Evolutionary conservation across 1,140 invertebrate species (phyloP).

Genomic region (Leptestheria dahalacensis): DNA sequence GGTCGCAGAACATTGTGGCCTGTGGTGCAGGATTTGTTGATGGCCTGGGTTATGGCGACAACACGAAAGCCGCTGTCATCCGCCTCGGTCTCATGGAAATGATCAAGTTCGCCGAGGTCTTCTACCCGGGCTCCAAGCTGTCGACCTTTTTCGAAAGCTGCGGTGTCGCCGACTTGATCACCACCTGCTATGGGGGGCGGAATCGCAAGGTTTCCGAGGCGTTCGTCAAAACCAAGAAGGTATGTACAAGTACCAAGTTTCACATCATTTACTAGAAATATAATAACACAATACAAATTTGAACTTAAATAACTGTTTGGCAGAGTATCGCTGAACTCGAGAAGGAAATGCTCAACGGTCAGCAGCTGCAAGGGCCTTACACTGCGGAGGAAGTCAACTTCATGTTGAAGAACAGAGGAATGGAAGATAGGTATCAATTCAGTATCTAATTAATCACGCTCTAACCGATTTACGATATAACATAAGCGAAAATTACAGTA

Average conservation of each 20-base stretch:
- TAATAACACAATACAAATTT: neutral
- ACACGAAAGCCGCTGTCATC: constrained; percentile 97
- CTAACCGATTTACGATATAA: neutral
- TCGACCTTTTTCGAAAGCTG: constrained; percentile 97
- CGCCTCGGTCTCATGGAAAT: constrained; percentile 97
- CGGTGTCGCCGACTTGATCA: constrained; percentile 96
- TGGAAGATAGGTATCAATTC: constrained; percentile 60
- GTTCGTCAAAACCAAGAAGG: constrained; percentile 83
- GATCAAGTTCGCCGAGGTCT: constrained; percentile 70
- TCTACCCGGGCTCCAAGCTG: constrained; percentile 38
- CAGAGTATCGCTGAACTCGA: constrained; percentile 77
- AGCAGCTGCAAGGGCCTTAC: constrained; percentile 92
- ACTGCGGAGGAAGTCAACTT: constrained; percentile 92
- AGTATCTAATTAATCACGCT: neutral
- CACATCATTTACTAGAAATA: neutral
- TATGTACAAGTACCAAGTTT: no score
- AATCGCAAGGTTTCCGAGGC: constrained; percentile 90
- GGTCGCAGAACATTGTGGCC: constrained; percentile 99
- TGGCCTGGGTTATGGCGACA: constrained; percentile 85
- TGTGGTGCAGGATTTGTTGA: constrained; percentile 96
- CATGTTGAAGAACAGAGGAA: constrained; percentile 69
- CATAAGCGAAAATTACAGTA: neutral
- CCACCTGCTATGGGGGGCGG: constrained; percentile 94
- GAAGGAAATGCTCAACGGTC: constrained; percentile 91
- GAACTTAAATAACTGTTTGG: constrained; percentile 14